These are phyloP conservation scores for Orgyia antiqua DNA, from an alignment of 2,888 invertebrate genomes.

Conservation along the genomic window DNA sequence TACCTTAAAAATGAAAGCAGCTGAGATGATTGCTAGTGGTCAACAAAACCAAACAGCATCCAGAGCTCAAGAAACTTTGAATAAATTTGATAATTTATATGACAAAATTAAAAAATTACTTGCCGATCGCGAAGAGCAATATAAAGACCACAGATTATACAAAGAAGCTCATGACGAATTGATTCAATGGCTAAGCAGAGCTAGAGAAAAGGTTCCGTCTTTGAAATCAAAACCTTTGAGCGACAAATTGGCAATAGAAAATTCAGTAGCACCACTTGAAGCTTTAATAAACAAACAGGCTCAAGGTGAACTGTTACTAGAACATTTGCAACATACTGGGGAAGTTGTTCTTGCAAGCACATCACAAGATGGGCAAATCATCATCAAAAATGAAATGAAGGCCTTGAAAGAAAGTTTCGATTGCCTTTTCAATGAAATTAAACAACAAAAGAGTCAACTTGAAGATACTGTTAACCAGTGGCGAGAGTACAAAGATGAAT, in stretches of 20 bases:
- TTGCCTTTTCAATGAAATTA: constrained; percentile 89
- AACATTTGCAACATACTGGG: constrained; percentile 91
- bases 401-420: constrained; percentile 91
- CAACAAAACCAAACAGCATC: constrained; percentile 90
- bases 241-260: constrained; percentile 93
- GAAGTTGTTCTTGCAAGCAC: constrained; percentile 92
- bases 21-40: constrained; percentile 90
- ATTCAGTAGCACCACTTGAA: constrained; percentile 91
- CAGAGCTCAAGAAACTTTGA: constrained; percentile 90
- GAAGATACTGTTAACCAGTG: constrained; percentile 90
- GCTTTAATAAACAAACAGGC: constrained; percentile 92
- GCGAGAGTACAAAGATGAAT: constrained; percentile 95
- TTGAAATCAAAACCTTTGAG: constrained; percentile 90
- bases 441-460: constrained; percentile 89
- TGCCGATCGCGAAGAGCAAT: constrained; percentile 89
- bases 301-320: constrained; percentile 91
- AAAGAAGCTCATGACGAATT: constrained; percentile 95
- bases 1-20: constrained; percentile 88
- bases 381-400: constrained; percentile 90
- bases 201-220: constrained; percentile 93
- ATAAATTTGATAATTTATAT: constrained; percentile 88
- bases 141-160: constrained; percentile 91
- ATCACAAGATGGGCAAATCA: constrained; percentile 86
- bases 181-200: constrained; percentile 91
- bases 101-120: constrained; percentile 87